Evolutionary conservation across 2,113 vertebrate genomes (phyloP), one percentile per base, ranked within the genome.

Genomic region (Marmota flaviventris): DNA sequence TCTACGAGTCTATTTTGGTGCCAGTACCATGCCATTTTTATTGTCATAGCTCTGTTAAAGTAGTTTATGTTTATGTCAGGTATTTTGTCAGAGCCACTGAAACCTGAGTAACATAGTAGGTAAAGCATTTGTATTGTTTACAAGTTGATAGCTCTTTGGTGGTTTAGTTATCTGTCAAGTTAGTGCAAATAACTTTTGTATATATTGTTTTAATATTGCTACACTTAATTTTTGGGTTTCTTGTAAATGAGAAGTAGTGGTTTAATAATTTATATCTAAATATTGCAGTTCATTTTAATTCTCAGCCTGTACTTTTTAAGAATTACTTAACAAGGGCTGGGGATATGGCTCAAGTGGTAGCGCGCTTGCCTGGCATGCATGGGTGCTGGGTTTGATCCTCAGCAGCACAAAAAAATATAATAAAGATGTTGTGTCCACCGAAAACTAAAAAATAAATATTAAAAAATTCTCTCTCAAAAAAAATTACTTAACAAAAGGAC

Each of bases 201-300:
- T 18, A 37, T 2, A 63, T 77, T 65, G 17, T 85, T 24, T 90
- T 92, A 87, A 85, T 53, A 61, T 82, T 94, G 29, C 20, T 91
- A n/a, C 25, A 39, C 27, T 94, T 70, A 69, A n/a, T 14, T 70
- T 32, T 96, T 12, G 75, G 58, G 32, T 75, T 95, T 96, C 73
- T 78, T 69, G 5, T 97, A 32, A 65, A 2, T 91, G 24, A 45
- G 29, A 94, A 82, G 27, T 75, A 53, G 7, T 72, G 73, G 72
- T 91, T 86, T 93, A 88, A 42, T 91, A 85, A 70, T 85, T 88
- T 93, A 42, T 56, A 76, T 69, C 12, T 82, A 65, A 84, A 27
- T 65, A 65, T 92, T 92, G 67, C 4, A 90, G 45, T 77, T 84
- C 32, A 29, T 84, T 76, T 75, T 81, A 65, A 29, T 27, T 81